phyloP scores from a whole-genome alignment of 2,888 invertebrate species.

The Lymantria monacha region DNA sequence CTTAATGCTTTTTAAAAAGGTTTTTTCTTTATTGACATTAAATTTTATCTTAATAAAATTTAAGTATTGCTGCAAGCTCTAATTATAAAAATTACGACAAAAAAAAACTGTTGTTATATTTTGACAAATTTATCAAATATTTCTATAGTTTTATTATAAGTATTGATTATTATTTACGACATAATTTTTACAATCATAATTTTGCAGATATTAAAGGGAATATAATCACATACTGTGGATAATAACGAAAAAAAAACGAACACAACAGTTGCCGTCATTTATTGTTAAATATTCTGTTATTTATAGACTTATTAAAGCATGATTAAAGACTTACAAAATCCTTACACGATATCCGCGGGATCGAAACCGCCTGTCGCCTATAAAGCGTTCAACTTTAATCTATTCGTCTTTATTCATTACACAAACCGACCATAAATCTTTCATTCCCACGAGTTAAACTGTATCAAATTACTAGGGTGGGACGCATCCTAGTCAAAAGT shows the following conservation, averaged over 20 bases:
- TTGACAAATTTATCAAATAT: too few species aligned
- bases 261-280: background rate
- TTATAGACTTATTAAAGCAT: conserved; percentile 1
- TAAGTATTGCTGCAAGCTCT: too few species aligned
- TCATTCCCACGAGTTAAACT: conserved; percentile 69
- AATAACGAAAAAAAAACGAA: background rate
- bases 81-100: too few species aligned
- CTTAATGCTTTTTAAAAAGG: too few species aligned
- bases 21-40: too few species aligned
- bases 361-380: conserved; percentile 25
- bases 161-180: background rate
- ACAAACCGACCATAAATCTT: conserved; percentile 48
- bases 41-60: too few species aligned
- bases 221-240: too few species aligned
- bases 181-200: background rate
- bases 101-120: too few species aligned
- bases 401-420: conserved; percentile 46
- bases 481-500: conserved; percentile 48
- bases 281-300: background rate
- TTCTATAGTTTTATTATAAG: background rate
- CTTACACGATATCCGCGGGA: conserved; percentile 22
- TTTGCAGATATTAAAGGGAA: background rate
- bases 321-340: conserved; percentile 12
- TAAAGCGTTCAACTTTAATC: conserved; percentile 36
- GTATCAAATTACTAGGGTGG: conserved; percentile 67